These are phyloP conservation scores for Dicaeum eximium DNA, from an alignment of 2,113 vertebrate species.

Conservation along the genomic window DNA sequence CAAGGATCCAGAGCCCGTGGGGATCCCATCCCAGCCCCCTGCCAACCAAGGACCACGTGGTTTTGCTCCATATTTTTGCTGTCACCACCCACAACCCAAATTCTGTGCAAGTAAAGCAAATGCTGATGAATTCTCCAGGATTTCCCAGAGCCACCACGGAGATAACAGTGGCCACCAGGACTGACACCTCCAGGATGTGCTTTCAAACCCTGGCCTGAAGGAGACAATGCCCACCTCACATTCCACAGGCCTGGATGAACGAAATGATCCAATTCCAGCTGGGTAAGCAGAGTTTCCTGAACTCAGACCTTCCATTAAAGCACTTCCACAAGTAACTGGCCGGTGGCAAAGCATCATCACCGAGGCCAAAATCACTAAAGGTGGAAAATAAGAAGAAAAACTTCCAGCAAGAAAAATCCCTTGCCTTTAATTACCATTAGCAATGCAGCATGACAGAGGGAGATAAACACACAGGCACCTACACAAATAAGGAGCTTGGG, in stretches of 20 bases:
- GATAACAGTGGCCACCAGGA: background rate
- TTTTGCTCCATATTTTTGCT: accelerated
- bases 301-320: background rate
- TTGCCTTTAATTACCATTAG: conserved; percentile 68
- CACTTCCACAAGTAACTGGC: background rate
- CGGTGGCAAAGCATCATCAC: accelerated
- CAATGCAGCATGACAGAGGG: conserved; percentile 60
- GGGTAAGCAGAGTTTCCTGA: background rate
- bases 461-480: conserved; percentile 46
- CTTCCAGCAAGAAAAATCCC: conserved; percentile 42
- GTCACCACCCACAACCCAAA: background rate
- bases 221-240: accelerated
- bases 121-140: accelerated
- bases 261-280: background rate
- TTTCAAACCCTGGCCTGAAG: background rate
- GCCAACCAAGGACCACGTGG: accelerated
- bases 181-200: background rate
- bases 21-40: background rate
- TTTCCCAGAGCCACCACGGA: background rate
- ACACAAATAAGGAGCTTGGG: conserved; percentile 35
- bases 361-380: background rate
- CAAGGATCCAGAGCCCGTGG: background rate
- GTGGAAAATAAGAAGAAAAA: conserved; percentile 27
- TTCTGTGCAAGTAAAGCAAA: background rate
- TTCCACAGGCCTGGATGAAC: background rate